Conservation (phyloP, 2,113 vertebrate genomes). For the Atrichornis clamosus region DNA sequence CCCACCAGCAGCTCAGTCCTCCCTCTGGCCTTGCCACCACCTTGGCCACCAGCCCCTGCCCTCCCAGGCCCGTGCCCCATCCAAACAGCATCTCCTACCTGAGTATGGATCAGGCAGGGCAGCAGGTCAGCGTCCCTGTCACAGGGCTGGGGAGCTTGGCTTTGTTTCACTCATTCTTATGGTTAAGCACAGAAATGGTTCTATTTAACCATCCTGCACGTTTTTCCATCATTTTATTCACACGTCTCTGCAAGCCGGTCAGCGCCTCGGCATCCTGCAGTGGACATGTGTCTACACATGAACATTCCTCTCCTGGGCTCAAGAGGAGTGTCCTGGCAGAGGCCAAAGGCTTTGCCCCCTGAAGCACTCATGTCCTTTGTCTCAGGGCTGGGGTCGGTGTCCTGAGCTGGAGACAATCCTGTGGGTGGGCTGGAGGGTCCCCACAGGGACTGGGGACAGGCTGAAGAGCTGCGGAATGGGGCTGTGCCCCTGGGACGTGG, state of each 20-base stretch:
- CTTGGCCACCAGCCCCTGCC: not conserved
- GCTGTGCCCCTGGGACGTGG: rapidly evolving
- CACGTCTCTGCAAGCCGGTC: rapidly evolving
- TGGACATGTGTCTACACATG: not conserved
- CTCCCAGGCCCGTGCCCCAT: rapidly evolving
- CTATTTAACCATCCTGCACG: not conserved
- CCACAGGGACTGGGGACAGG: not conserved
- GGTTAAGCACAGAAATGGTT: not conserved
- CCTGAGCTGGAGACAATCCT: not conserved
- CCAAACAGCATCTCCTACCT: not conserved
- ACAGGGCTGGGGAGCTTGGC: not conserved
- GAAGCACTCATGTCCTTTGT: not conserved
- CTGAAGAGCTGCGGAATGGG: not conserved
- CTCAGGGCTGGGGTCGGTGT: not conserved
- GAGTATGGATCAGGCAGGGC: not conserved
- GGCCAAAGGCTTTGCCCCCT: not conserved
- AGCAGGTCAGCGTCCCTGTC: not conserved
- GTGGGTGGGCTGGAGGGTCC: not conserved
- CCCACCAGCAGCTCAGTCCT: not conserved
- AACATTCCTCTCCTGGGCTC: not conserved
- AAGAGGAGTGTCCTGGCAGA: not conserved
- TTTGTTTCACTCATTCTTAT: not conserved
- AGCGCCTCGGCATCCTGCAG: not conserved
- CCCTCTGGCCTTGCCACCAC: not conserved
- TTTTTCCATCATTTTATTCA: not conserved